These are phyloP conservation scores for Pilophorus perplexus DNA, from an alignment of 2,888 invertebrate species.

Conservation along the genomic window DNA sequence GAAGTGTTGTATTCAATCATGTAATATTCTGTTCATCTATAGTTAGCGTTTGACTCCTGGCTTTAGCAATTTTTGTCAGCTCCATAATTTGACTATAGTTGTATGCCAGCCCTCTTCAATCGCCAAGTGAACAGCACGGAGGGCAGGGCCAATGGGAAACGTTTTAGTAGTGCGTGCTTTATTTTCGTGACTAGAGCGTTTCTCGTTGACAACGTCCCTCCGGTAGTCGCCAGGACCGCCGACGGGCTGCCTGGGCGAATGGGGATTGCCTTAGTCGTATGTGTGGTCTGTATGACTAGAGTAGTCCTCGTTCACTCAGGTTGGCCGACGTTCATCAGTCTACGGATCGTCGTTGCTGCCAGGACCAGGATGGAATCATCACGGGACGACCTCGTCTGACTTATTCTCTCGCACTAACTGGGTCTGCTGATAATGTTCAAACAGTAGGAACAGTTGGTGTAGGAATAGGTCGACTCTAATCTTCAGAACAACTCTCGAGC, in stretches of 20 bases:
- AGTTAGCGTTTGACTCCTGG: background rate
- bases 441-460: conserved; percentile 26
- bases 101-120: too few relatives aligned
- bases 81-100: too few relatives aligned
- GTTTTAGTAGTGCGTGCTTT: conserved; percentile 1
- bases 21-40: background rate
- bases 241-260: background rate
- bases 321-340: background rate
- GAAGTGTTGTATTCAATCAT: too few relatives aligned
- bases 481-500: background rate
- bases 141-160: conserved; percentile 10
- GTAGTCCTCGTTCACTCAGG: conserved; percentile 20
- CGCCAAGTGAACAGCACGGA: too few relatives aligned
- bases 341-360: background rate
- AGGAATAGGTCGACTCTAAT: conserved; percentile 8
- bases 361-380: background rate
- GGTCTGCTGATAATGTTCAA: background rate
- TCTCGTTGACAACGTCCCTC: background rate
- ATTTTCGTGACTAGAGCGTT: conserved; percentile 22
- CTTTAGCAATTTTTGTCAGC: too few relatives aligned
- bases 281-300: conserved; percentile 10
- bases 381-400: too few relatives aligned
- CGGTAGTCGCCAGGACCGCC: background rate
- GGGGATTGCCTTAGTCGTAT: conserved; percentile 5
- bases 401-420: conserved; percentile 25